phyloP scores from a whole-genome alignment of 2,888 invertebrate species.

The Macrophya alboannulata region DNA sequence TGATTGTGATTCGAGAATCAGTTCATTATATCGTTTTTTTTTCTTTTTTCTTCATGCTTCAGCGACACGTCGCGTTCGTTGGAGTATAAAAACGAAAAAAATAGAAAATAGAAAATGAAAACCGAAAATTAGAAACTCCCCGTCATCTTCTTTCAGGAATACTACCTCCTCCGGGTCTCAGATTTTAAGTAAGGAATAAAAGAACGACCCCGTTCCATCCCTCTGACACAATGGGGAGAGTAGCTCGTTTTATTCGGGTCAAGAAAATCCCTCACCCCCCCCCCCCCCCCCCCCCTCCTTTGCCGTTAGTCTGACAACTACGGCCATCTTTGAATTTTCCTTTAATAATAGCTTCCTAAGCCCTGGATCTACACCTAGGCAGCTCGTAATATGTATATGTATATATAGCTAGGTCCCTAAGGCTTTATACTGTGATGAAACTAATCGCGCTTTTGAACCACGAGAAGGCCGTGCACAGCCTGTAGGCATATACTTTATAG shows the following conservation, averaged over 20 bases:
- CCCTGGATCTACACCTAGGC: neutral
- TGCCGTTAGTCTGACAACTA: too few species aligned
- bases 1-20: neutral
- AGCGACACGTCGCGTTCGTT: too few species aligned
- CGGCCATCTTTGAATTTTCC: slow-evolving; percentile 26
- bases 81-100: too few species aligned
- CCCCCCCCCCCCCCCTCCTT: neutral
- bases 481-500: neutral
- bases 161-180: neutral
- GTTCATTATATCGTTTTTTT: neutral
- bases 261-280: neutral
- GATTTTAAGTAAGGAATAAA: slow-evolving; percentile 31
- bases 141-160: neutral
- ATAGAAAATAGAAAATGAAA: neutral
- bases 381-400: neutral
- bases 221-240: neutral
- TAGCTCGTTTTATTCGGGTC: slow-evolving; percentile 23
- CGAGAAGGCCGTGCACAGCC: neutral
- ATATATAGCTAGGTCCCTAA: neutral
- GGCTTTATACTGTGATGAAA: slow-evolving; percentile 24
- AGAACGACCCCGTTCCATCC: too few species aligned
- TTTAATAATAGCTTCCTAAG: slow-evolving; percentile 24
- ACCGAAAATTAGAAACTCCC: neutral
- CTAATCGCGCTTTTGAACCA: slow-evolving; percentile 34
- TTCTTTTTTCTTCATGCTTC: neutral